Evolutionary conservation across 2,113 vertebrate species (phyloP), one percentile per base, ranked within the genome.

Genomic region (Sclerurus mexicanus): DNA sequence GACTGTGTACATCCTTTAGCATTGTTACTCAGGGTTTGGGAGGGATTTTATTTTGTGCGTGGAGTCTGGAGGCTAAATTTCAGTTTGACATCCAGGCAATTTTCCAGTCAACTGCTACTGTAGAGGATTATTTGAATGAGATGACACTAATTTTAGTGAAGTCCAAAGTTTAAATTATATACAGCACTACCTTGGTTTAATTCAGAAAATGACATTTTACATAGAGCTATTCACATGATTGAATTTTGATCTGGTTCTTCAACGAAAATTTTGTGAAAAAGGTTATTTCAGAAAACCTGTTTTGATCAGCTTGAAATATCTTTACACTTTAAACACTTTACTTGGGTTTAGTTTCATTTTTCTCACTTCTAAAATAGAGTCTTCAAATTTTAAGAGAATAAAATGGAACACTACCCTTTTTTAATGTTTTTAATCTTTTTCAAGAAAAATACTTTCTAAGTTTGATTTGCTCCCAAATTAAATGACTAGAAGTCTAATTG

Each of bases 101-200:
- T 91, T 91, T 93, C 71, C 67, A 88, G 71, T 86, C 50, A 96
- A 31, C 27, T 80, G 46, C 46, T 80, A 18, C 33, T 21, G 7
- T 23, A 59, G 46, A 69, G 59, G 75, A 91, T 79, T 87, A 89
- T 85, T 90, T 91, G 89, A 95, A 89, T 10, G 19, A 93, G 33
- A 81, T 31, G 20, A 42, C 5, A 10, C 37, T 84, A 88, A 73
- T 85, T 90, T 93, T 86, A 95, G 90, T 59, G 53, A 95, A 81
- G 63, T 77, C 30, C 33, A 35, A 94, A 80, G 25, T 77, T 90
- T 92, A 93, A 92, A 90, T 90, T 74, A 81, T 46, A 81, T 66
- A 55, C 46, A 77, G 22, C 28, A 77, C 7, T 7, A 14, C 0
- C 0, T 55, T 71, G 11, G 42, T 72, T 78, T 67, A 90, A 93